Evolutionary conservation across 64 coral and sea anemone genomes (phyloP), one percentile per base, ranked within the genome.

Genomic region (Actinia equina): DNA sequence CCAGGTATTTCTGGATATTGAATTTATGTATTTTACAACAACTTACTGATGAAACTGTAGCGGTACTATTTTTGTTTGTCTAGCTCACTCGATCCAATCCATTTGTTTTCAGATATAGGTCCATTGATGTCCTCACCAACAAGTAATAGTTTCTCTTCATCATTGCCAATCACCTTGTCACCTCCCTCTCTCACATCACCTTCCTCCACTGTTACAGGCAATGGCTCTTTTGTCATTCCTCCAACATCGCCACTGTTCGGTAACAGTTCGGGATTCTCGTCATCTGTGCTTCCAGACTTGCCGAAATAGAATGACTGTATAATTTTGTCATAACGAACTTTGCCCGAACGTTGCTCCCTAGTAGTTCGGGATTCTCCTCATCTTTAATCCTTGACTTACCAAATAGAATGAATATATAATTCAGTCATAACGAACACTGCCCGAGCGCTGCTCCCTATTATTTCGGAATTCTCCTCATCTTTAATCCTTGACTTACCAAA

Each of bases 91-190:
- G 11, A n/a, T 84, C 27, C 13, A 53, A 7, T 71, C 19, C 62
- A 65, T 71, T 71, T 16, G 71, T 14, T 69, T 71, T 23, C 42
- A 91, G 84, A 58, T 64, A 87, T 91, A 55, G 86, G 82, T 67
- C 77, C 89, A 2, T 63, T 91, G 89, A 87, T 91, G 89, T 91
- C 89, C 2, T 91, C 89, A 56, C 89, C 89, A 15, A 80, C 89
- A 37, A 62, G 84, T 60, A 46, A 74, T 22, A 57, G 55, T 22
- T 91, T 91, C 77, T 78, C 89, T 17, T 67, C 89, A 23, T 87
- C 89, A 0, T 77, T 91, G 1, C 83, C 89, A 26, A 85, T 77
- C 74, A 91, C 86, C 6, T 84, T 84, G 17, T 86, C 89, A 9
- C 86, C 89, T 2, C 89, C 86, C 9, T 86, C 83, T 55, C 59